Base-by-base conservation (phyloP, 1,140 invertebrate genomes). In the Neotoxoptera formosana region DNA sequence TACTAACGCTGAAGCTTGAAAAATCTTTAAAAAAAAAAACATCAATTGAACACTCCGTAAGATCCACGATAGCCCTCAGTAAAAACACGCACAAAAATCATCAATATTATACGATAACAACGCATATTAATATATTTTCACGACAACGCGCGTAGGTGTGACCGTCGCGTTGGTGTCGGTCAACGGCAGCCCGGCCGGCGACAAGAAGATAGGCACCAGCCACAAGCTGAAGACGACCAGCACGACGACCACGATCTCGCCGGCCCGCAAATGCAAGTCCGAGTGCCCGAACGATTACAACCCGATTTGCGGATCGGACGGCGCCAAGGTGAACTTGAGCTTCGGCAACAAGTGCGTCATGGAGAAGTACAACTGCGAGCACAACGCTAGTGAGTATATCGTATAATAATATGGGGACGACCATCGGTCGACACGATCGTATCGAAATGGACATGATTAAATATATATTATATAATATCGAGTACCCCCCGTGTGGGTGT, bases 361-460 rank as follows among this genome's bases (percentile, higher is more conserved):
- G 47, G 91, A 89, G 17, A 94, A 94, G 53, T 94, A 94, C 90
- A 94, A 94, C 93, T 94, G 94, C 94, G 94, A 94, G 81, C 94
- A 94, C 45, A 93, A 94, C 23, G 84, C 94, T 7, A 94, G 94
- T 94, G 94, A 93, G 94, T 94, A 53, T 53, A n/a, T n/a, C n/a
- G n/a, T n/a, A n/a, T n/a, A n/a, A n/a, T n/a, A n/a, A n/a, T n/a
- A n/a, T n/a, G n/a, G n/a, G 21, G 8, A 14, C 2, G 23, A 84
- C 20, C 14, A 76, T 76, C 14, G 17, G 30, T 76, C 30, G 14
- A 7, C n/a, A 7, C n/a, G 60, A 17, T 41, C 4, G 41, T 76
- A 76, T n/a, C n/a, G n/a, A n/a, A 76, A 76, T 76, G 30, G n/a
- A n/a, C 30, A n/a, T n/a, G n/a, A n/a, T n/a, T n/a, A n/a, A n/a